Evolutionary conservation across 2,113 vertebrate genomes (phyloP).

Genomic region (Syngnathus scovelli): DNA sequence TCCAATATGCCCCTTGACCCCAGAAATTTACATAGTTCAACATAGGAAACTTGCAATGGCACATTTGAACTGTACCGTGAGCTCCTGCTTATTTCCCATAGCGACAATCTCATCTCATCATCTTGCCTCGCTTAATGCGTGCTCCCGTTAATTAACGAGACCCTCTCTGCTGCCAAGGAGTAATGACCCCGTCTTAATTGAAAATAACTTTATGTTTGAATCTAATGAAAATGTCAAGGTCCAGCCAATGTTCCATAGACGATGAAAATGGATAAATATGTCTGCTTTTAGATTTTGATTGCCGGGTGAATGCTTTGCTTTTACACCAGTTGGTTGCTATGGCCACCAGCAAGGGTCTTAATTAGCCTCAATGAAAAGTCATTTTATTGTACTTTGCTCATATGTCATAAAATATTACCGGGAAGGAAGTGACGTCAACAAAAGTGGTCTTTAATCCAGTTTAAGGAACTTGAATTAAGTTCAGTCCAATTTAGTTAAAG

Average conservation of each 20-base stretch:
- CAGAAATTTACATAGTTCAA: neutral
- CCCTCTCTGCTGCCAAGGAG: conserved; percentile 45
- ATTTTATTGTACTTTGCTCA: too few relatives aligned
- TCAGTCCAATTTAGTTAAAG: too few relatives aligned
- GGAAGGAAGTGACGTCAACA: too few relatives aligned
- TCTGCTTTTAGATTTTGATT: conserved; percentile 27
- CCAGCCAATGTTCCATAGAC: conserved; percentile 33
- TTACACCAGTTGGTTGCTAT: neutral
- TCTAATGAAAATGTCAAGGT: conserved; percentile 49
- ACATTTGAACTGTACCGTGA: conserved; percentile 12
- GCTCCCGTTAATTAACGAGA: conserved; percentile 44
- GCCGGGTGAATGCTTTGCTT: neutral
- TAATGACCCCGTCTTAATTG: conserved; percentile 46
- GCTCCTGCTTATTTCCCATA: conserved; percentile 23
- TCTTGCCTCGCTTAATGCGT: conserved; percentile 31
- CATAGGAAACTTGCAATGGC: neutral
- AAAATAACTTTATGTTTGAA: conserved; percentile 53
- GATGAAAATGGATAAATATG: conserved; percentile 27
- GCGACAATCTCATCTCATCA: conserved; percentile 41
- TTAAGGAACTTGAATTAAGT: too few relatives aligned
- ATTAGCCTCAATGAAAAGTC: too few relatives aligned
- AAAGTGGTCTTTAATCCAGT: too few relatives aligned
- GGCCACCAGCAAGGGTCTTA: too few relatives aligned
- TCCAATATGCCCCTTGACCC: neutral
- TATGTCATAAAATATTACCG: too few relatives aligned